Conservation (phyloP, 2,797 vertebrate species). For the Natrix natrix region DNA sequence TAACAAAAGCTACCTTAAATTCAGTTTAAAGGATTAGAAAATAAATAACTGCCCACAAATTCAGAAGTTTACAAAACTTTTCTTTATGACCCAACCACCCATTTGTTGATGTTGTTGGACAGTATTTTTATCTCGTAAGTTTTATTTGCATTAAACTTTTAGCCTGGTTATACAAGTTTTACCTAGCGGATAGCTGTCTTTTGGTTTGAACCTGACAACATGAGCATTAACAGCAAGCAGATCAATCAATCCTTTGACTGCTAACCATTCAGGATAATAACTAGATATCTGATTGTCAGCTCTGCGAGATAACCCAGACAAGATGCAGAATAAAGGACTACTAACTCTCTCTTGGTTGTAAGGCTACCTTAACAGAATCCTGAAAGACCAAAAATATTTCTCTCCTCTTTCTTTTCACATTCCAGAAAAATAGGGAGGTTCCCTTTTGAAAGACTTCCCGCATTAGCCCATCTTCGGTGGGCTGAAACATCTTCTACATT, state of each 20-base stretch:
- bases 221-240: neutral
- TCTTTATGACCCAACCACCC: neutral
- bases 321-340: neutral
- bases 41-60: neutral
- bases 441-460: neutral
- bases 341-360: neutral
- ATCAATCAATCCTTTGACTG: neutral
- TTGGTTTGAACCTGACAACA: neutral
- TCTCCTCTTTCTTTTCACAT: neutral
- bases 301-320: neutral
- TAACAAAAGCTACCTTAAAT: neutral
- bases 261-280: constrained; percentile 2
- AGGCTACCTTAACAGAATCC: neutral
- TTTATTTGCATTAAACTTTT: neutral
- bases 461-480: neutral
- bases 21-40: neutral
- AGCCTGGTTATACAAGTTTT: neutral
- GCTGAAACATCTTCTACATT: neutral
- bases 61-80: neutral
- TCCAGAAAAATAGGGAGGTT: neutral
- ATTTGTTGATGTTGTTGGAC: neutral
- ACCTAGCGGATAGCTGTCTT: neutral
- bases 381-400: neutral
- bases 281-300: neutral
- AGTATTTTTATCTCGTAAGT: neutral